Conservation (phyloP, 2,113 vertebrate species). For the Sylvilagus bachmani region DNA sequence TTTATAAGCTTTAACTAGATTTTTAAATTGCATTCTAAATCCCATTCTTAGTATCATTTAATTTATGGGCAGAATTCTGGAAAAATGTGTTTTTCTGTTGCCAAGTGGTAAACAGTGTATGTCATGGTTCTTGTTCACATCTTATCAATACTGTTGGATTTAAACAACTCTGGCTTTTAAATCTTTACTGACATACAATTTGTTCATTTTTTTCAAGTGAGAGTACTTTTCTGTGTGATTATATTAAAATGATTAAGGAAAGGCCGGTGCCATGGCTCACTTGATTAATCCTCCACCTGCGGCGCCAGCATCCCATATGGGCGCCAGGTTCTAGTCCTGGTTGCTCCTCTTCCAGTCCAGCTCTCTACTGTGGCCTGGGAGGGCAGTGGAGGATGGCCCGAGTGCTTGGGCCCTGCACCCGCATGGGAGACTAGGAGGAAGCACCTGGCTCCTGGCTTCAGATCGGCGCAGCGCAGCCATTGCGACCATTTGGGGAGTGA, state of each 20-base stretch:
- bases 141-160: background rate
- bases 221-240: background rate
- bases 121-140: background rate
- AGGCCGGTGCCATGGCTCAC: too few species aligned
- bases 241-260: background rate
- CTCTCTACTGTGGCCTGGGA: too few species aligned
- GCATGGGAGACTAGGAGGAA: too few species aligned
- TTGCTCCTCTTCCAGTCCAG: too few species aligned
- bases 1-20: background rate
- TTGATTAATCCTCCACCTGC: too few species aligned
- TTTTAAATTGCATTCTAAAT: constrained; percentile 5
- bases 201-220: background rate
- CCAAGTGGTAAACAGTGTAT: background rate
- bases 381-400: too few species aligned
- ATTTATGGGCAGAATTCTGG: background rate
- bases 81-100: background rate
- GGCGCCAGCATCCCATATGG: too few species aligned
- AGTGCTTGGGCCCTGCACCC: too few species aligned
- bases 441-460: too few species aligned
- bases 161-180: background rate
- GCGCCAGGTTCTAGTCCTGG: too few species aligned
- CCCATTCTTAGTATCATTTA: background rate
- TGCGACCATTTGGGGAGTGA: too few species aligned
- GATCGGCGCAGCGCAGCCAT: too few species aligned
- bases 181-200: background rate